A percentile compares a stretch with the other conserved stretches of the same genome.
These are phyloP conservation scores for Baryphthengus martii DNA, from an alignment of 2,113 vertebrate species.

Conservation along the genomic window DNA sequence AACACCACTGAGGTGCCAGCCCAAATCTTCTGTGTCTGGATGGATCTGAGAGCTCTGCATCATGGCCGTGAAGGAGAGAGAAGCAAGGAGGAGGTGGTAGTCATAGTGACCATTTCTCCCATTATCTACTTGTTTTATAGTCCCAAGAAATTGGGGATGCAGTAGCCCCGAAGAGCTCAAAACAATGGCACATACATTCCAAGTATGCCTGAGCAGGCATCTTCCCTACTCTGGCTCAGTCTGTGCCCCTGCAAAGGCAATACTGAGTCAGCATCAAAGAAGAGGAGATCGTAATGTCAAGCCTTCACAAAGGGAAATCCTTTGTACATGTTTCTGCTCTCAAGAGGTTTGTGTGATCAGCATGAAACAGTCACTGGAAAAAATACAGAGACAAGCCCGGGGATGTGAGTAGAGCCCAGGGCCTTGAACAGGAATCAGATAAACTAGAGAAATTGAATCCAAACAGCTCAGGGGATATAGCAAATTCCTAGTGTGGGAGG, in stretches of 20 bases:
- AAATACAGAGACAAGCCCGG: neutral
- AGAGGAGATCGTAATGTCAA: neutral
- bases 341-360: neutral
- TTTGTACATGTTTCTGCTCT: neutral
- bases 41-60: neutral
- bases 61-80: neutral
- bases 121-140: neutral
- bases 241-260: neutral
- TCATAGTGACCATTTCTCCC: neutral
- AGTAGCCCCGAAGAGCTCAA: neutral
- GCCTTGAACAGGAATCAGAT: neutral
- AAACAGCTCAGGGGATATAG: neutral
- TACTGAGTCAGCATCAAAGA: neutral
- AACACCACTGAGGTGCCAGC: neutral
- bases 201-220: neutral
- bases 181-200: neutral
- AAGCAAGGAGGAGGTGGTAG: neutral
- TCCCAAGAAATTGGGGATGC: accelerated
- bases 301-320: neutral
- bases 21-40: neutral
- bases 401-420: neutral
- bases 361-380: neutral
- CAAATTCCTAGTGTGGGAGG: conserved; percentile 43
- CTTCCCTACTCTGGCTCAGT: neutral
- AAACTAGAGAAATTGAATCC: conserved; percentile 17